Conservation (phyloP, 2,113 vertebrate species). For the Phyllostomus hastatus region DNA sequence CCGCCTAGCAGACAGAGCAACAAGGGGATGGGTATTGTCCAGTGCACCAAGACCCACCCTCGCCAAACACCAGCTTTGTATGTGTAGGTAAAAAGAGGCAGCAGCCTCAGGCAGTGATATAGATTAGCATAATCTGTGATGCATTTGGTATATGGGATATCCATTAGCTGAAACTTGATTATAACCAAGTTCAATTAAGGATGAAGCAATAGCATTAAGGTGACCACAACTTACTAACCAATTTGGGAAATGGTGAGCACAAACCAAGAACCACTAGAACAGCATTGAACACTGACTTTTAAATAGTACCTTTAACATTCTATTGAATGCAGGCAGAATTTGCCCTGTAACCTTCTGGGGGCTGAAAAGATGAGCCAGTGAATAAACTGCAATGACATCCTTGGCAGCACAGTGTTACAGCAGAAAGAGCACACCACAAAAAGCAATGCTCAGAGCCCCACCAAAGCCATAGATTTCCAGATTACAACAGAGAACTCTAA, state of each 20-base stretch:
- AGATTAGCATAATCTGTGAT: not conserved
- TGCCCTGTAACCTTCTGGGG: slow-evolving; percentile 64
- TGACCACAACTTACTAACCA: not conserved
- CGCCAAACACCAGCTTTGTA: not conserved
- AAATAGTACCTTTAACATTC: slow-evolving; percentile 13
- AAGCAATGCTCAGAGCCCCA: not conserved
- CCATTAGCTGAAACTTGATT: not conserved
- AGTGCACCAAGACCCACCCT: not conserved
- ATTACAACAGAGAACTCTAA: slow-evolving; percentile 30
- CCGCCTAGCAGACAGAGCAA: not conserved
- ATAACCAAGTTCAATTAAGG: not conserved
- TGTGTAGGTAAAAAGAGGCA: not conserved
- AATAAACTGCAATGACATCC: slow-evolving; percentile 27
- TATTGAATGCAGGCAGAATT: slow-evolving; percentile 45
- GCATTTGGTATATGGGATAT: not conserved
- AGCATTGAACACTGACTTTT: slow-evolving; percentile 56
- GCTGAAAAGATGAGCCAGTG: slow-evolving; percentile 50
- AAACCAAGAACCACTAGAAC: not conserved
- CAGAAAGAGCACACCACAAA: not conserved
- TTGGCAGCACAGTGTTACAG: slow-evolving; percentile 34
- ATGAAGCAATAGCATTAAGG: not conserved
- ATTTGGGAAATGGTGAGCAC: not conserved
- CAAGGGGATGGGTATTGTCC: not conserved
- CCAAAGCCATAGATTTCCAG: slow-evolving; percentile 49
- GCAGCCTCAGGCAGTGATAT: not conserved